Evolutionary conservation across 2,113 vertebrate species (phyloP).

Genomic region (Indicator maculatus): DNA sequence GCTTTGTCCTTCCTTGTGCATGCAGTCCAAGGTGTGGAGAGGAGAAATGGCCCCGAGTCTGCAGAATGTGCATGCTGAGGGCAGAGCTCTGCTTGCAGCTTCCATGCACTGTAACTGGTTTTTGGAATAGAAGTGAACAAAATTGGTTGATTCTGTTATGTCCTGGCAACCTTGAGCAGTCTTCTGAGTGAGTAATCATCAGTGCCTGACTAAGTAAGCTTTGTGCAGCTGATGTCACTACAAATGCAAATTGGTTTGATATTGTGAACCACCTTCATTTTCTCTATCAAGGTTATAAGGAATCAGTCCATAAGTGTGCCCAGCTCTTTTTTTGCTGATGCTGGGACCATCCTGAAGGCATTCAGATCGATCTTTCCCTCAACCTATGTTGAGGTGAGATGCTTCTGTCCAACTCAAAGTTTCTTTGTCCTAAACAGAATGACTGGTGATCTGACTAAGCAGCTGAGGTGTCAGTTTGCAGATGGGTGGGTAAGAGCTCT

Average conservation of each 20-base stretch:
- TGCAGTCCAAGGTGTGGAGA: background rate
- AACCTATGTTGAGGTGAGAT: background rate
- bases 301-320: background rate
- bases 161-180: background rate
- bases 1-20: background rate
- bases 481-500: background rate
- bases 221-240: background rate
- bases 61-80: background rate
- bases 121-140: background rate
- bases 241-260: background rate
- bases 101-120: fast-evolving
- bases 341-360: background rate
- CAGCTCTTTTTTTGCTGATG: background rate
- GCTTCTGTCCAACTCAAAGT: background rate
- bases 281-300: background rate
- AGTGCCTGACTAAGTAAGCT: background rate
- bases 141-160: background rate
- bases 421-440: background rate
- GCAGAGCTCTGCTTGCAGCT: background rate
- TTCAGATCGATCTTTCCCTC: background rate
- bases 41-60: background rate
- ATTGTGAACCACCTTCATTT: background rate
- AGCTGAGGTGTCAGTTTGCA: background rate
- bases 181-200: background rate
- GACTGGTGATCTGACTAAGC: background rate